Percentiles rank a stretch among this genome's conserved stretches.
Conservation (phyloP, 2,113 vertebrate species). For the Pelecanoides urinatrix region DNA sequence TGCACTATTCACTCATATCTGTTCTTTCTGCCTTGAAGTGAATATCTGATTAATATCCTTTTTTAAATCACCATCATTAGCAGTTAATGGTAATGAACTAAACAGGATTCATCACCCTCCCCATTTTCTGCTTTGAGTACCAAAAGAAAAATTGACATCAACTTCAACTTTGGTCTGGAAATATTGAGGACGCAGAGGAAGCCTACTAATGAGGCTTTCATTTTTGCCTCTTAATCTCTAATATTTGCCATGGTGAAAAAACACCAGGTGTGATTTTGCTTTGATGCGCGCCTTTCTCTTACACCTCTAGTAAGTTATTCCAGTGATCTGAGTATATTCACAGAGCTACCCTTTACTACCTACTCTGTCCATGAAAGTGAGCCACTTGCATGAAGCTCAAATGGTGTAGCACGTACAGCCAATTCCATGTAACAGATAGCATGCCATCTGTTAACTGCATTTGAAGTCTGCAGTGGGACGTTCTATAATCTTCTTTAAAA, state of each 20-base stretch:
- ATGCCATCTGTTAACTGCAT: slow-evolving; percentile 10
- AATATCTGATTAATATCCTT: background rate
- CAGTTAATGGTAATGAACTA: background rate
- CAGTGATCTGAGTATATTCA: background rate
- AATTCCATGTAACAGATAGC: background rate
- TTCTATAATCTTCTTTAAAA: background rate
- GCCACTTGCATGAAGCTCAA: background rate
- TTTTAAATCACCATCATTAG: background rate
- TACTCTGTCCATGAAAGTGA: background rate
- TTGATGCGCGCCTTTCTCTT: background rate
- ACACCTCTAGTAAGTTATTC: background rate
- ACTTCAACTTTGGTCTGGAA: background rate
- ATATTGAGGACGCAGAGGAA: background rate
- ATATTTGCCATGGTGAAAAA: background rate
- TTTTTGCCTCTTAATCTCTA: background rate
- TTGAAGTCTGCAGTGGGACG: background rate
- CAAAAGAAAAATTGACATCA: background rate
- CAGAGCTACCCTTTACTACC: background rate
- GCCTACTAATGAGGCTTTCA: background rate
- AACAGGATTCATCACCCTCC: background rate
- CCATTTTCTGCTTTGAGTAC: background rate
- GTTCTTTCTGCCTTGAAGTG: background rate
- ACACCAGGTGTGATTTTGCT: background rate
- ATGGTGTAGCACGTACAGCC: background rate
- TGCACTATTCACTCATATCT: background rate